Conservation (phyloP, 2,888 invertebrate genomes). For the Philopedon plagiatum region DNA sequence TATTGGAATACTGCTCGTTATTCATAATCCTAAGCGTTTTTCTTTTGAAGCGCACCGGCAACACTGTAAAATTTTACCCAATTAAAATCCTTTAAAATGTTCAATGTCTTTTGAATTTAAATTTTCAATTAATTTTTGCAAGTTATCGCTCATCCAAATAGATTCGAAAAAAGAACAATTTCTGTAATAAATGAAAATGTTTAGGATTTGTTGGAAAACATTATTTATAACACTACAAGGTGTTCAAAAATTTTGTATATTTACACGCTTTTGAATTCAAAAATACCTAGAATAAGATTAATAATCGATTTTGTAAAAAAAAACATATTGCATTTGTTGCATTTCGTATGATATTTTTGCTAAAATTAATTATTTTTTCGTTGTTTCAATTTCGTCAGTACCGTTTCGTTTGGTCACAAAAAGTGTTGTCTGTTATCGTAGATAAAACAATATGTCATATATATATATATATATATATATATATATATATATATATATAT, state of each 20-base stretch:
- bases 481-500: neutral
- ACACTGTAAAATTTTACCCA: too few species aligned
- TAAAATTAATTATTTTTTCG: too few species aligned
- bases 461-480: too few species aligned
- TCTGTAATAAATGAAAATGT: neutral
- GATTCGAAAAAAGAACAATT: too few species aligned
- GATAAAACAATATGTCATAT: neutral
- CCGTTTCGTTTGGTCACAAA: too few species aligned
- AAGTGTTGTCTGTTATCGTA: neutral
- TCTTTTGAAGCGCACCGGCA: too few species aligned
- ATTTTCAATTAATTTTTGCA: neutral
- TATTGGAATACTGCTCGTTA: neutral
- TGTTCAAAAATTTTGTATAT: constrained; percentile 29
- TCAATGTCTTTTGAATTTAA: neutral
- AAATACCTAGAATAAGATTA: neutral
- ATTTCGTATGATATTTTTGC: too few species aligned
- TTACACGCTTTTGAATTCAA: constrained; percentile 11
- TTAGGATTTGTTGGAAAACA: neutral
- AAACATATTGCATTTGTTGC: too few species aligned
- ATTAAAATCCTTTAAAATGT: too few species aligned
- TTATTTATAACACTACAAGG: constrained; percentile 1
- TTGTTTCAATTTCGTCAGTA: neutral
- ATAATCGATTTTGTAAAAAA: too few species aligned
- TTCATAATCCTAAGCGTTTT: neutral
- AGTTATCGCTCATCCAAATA: neutral